phyloP scores from a whole-genome alignment of 2,797 vertebrate genomes.

The Schizopygopsis malacanthus region DNA sequence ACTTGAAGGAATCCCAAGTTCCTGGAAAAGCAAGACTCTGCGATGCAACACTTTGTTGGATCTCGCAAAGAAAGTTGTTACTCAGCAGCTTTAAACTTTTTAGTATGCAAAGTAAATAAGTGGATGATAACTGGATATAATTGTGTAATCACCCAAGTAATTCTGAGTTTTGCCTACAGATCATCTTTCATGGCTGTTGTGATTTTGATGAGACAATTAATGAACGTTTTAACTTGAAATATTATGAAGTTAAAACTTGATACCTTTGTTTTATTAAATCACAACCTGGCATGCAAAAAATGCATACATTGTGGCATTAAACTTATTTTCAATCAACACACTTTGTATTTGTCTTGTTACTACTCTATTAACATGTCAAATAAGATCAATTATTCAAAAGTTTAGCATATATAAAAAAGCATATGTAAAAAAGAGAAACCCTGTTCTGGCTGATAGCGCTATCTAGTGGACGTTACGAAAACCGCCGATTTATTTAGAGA shows the following conservation, averaged over 20 bases:
- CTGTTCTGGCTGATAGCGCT: background rate
- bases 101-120: no score
- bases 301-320: constrained; percentile 41
- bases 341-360: background rate
- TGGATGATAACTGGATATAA: background rate
- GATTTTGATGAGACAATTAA: constrained; percentile 67
- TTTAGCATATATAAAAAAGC: no score
- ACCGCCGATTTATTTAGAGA: background rate
- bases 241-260: constrained; percentile 66
- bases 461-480: constrained; percentile 5
- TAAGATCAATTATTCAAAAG: background rate
- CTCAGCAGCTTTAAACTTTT: constrained; percentile 57
- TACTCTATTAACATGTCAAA: background rate
- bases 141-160: background rate
- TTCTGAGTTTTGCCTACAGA: constrained; percentile 2
- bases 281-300: constrained; percentile 58
- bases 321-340: background rate
- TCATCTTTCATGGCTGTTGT: constrained; percentile 55
- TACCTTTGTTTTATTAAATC: constrained; percentile 71
- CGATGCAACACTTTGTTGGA: constrained; percentile 66
- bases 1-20: constrained; percentile 71
- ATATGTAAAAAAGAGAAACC: no score
- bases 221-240: constrained; percentile 77
- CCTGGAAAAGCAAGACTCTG: constrained; percentile 74
- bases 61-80: constrained; percentile 69